Base-by-base conservation (phyloP, 2,888 invertebrate genomes). In the Apeira syringaria region DNA sequence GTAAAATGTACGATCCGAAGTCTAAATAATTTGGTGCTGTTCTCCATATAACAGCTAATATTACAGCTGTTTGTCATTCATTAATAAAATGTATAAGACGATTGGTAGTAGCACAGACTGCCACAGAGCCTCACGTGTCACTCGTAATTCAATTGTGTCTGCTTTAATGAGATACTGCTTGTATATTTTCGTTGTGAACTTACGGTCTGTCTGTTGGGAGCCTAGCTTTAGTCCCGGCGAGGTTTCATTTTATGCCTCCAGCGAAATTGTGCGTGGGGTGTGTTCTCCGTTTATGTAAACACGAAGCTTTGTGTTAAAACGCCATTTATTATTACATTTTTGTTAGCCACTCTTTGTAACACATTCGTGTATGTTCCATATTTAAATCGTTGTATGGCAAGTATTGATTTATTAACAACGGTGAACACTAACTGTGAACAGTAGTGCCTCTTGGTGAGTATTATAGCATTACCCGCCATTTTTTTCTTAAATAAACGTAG, bases 201-300 rank as follows among this genome's bases (percentile, higher is more conserved):
- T 60, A 65, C 58, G 56, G 60, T 52, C 50, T 53, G 60, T 59
- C 61, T 61, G 66, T 62, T 63, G 64, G 63, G 61, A 40, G 32
- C 45, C 51, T 49, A 46, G 52, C 56, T 43, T 37, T 31, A 20
- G 41, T 35, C 35, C 37, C 43, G 47, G 28, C 13, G 32, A 41
- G 43, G 51, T 55, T 62, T 64, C 57, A 63, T 64, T 53, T 53
- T 57, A 49, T 47, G 40, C 52, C 49, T 46, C 46, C 50, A 50
- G 57, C 45, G 41, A 45, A 45, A 38, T 45, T 45, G 47, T 51
- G 39, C 41, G 41, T 39, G 42, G 37, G 31, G 29, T 40, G 33
- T 40, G 39, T 33, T 29, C 9, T 35, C 35, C 39, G 33, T 50
- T 51, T 45, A 41, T 41, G 45, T 29, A 30, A 47, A 54, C 54